Base-by-base conservation (phyloP, 2,797 vertebrate species). In the Takifugu ocellatus region DNA sequence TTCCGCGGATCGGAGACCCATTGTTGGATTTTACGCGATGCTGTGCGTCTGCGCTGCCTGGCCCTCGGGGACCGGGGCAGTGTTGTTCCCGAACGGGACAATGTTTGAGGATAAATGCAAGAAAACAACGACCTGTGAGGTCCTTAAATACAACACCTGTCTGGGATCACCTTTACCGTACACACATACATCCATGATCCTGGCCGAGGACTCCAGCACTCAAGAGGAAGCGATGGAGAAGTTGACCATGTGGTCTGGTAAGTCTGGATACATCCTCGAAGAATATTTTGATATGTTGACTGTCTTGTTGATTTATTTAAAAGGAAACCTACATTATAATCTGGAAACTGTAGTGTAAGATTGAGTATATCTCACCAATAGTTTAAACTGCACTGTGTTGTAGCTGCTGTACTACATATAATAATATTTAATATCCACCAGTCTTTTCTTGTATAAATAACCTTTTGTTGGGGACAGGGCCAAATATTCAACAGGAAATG, bases 161-260 rank as follows among this genome's bases (percentile, higher is more conserved):
- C 85, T 98, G 27, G 96, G 96, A 6, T 95, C 96, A 0, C 86
- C 93, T 39, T 63, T 98, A 48, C 96, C 95, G 0, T 98, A 98
- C 85, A 91, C 87, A 10, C 91, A 94, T 70, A 98, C 96, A 6
- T 94, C 96, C 58, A 92, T 95, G 66, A 39, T 92, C 51, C 88
- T 98, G 91, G 94, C 95, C 0, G 91, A 92, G 60, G 96, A 98
- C 83, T 98, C 96, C 26, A 79, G 50, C 53, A 93, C 92, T 1
- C 96, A 98, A 68, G 95, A 96, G 51, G 94, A 98, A 71, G 95
- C 93, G 59, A 91, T 91, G 45, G 92, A 94, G 74, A 98, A 97
- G 75, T 72, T 98, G 51, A 87, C 92, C 88, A 94, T 97, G 84
- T 98, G 96, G 96, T 95, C 96, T 10, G 95, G 96, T 98, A 87